Evolutionary conservation across 2,888 invertebrate species (phyloP).

Genomic region (Protonemura montana): DNA sequence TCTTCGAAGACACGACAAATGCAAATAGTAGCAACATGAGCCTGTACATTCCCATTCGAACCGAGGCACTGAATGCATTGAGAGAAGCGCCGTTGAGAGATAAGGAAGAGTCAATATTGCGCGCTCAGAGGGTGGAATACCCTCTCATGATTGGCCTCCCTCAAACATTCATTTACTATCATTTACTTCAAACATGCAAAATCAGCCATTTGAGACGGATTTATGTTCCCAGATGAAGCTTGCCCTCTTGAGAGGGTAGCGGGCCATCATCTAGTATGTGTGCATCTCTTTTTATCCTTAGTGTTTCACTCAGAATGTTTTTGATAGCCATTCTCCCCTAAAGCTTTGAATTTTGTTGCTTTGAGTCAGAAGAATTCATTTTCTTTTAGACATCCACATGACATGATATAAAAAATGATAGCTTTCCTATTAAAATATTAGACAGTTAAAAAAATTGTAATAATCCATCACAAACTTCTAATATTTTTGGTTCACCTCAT

Average conservation of each 20-base stretch:
- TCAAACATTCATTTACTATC: constrained; percentile 38
- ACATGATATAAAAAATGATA: background rate
- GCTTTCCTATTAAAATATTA: constrained; percentile 1
- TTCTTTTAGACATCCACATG: background rate
- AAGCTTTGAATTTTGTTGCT: background rate
- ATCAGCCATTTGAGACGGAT: constrained; percentile 22
- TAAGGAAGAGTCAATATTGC: constrained; percentile 40
- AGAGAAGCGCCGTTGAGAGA: constrained; percentile 20
- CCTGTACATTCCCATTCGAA: constrained; percentile 1
- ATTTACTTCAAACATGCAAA: constrained; percentile 41
- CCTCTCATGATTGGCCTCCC: background rate
- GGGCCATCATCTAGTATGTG: background rate
- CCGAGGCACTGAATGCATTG: background rate
- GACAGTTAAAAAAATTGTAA: background rate
- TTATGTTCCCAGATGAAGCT: background rate
- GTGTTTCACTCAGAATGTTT: background rate
- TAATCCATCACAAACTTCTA: background rate
- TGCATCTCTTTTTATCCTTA: background rate
- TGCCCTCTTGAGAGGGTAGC: background rate
- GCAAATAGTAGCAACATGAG: constrained; percentile 17
- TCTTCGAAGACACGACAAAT: constrained; percentile 34
- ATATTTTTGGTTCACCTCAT: background rate
- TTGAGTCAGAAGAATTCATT: background rate
- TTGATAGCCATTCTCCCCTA: background rate
- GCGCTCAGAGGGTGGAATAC: constrained; percentile 5